Percentiles rank a stretch among this genome's conserved stretches.
phyloP scores from a whole-genome alignment of 2,113 vertebrate genomes.

The Pterocles orientalis region DNA sequence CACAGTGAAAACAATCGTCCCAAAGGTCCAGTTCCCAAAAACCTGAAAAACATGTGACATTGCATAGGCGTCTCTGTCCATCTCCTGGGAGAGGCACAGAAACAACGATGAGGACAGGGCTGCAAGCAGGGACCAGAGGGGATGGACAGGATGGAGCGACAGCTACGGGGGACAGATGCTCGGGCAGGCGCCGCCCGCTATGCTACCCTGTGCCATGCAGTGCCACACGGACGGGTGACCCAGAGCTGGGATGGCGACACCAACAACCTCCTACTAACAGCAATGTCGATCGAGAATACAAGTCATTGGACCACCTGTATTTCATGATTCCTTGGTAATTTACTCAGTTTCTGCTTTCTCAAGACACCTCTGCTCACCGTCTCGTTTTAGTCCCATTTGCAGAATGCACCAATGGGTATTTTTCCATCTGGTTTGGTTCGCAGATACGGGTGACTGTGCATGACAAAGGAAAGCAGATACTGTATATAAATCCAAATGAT shows the following conservation, averaged over 20 bases:
- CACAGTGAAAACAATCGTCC: conserved; percentile 94
- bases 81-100: neutral
- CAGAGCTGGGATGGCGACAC: neutral
- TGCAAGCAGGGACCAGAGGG: neutral
- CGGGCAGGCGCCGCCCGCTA: neutral
- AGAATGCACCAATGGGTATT: neutral
- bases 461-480: conserved; percentile 66
- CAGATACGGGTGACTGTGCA: conserved; percentile 6
- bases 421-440: neutral
- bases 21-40: conserved; percentile 96
- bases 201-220: conserved; percentile 49
- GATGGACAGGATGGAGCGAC: neutral
- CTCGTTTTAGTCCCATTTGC: neutral
- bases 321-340: conserved; percentile 3
- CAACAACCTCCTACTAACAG: conserved; percentile 45
- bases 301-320: conserved; percentile 7
- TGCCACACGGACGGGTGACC: conserved; percentile 3
- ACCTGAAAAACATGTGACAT: conserved; percentile 80
- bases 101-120: fast-evolving
- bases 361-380: neutral
- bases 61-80: neutral
- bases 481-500: conserved; percentile 53
- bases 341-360: conserved; percentile 42
- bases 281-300: neutral
- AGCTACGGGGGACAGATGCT: neutral